Evolutionary conservation across 1,140 invertebrate genomes (phyloP), one percentile per base, ranked within the genome.

Genomic region (Drosophila dunni): DNA sequence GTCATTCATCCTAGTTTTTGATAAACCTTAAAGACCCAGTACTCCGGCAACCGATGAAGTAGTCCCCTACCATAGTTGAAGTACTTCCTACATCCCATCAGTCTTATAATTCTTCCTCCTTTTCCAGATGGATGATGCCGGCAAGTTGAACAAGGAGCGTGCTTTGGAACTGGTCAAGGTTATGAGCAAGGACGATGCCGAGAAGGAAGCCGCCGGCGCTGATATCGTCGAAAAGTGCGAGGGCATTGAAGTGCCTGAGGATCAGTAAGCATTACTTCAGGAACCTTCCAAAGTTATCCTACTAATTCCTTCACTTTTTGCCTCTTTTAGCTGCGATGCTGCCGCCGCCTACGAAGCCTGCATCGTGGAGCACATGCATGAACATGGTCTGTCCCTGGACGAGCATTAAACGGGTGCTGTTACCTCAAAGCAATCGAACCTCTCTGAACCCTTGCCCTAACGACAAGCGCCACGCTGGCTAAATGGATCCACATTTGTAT

Each of bases 221-320:
- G 90, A 81, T n/a, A 72, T 91, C 10, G 73, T 76, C 3, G 80
- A 77, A 1, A 71, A 76, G 11, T 91, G 90, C 24, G 90, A 68
- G 10, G 71, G 20, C 20, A 69, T 74, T 11, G 80, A 79, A 1
- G 78, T 75, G 17, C 74, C 85, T 1, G 90, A 78, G n/a, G 90
- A 91, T 78, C 80, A 79, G 76, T 91, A 45, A 90, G 84, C 75
- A 15, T 0, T 11, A 1, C 2, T 11, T 0, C 0, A 9, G 11
- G 24, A 4, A 13, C 0, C 11, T 5, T 2, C 17, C 0, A 8
- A 29, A 10, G 15, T 9, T 1, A 15, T 42, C 4, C 7, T 50
- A 7, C 5, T 11, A 9, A 13, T 11, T 7, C 0, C 11, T 36
- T 17, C 20, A 11, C 15, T 46, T 7, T 58, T 45, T 0, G 33